These are phyloP conservation scores for Syrrhaptes paradoxus DNA, from an alignment of 2,113 vertebrate species.

Conservation along the genomic window DNA sequence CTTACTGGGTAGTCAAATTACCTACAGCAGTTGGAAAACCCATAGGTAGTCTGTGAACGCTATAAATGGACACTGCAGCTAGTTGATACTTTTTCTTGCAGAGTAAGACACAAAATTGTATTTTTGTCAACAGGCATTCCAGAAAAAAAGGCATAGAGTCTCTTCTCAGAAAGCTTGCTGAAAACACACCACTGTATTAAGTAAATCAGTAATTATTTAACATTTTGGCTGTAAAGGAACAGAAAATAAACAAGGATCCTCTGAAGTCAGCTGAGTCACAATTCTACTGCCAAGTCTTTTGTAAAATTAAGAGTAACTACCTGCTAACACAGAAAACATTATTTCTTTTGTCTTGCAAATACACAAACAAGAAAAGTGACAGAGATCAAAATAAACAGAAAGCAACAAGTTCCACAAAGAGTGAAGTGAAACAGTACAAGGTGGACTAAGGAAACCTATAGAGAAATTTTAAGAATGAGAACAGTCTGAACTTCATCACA, in stretches of 20 bases:
- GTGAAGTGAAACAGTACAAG: not conserved
- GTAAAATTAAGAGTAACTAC: not conserved
- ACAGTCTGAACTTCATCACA: not conserved
- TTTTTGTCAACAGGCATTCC: not conserved
- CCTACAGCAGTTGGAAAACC: not conserved
- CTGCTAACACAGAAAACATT: not conserved
- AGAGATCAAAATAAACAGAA: constrained; percentile 9
- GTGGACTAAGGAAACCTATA: not conserved
- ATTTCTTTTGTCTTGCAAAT: not conserved
- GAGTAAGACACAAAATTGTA: not conserved
- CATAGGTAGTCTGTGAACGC: constrained; percentile 9
- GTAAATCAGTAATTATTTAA: not conserved
- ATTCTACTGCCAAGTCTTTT: not conserved
- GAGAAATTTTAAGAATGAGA: not conserved
- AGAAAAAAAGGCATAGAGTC: not conserved
- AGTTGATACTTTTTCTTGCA: not conserved
- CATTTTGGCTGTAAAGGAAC: not conserved
- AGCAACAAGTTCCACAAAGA: not conserved
- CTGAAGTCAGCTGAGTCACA: not conserved
- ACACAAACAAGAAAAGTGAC: not conserved
- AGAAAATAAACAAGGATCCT: not conserved
- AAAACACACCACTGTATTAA: not conserved
- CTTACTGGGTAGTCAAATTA: constrained; percentile 39
- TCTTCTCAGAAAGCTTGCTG: not conserved
- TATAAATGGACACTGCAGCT: not conserved